Evolutionary conservation across 2,888 invertebrate species (phyloP).

Genomic region (Drosophila conformis): DNA sequence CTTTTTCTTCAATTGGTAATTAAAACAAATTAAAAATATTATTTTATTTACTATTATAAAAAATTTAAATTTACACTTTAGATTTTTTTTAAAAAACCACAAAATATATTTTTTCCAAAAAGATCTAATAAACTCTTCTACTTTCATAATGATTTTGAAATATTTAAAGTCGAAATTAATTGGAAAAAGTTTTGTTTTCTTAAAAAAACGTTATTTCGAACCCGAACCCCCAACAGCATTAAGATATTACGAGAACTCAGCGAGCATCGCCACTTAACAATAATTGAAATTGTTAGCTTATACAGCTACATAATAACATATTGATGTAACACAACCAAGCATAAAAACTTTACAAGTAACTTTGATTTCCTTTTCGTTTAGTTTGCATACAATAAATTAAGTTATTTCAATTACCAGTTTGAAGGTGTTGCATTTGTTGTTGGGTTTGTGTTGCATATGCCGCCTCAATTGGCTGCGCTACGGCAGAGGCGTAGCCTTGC

Average conservation of each 20-base stretch:
- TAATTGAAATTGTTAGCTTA: background rate
- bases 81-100: background rate
- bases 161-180: background rate
- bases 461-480: conserved; percentile 12
- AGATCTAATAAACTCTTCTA: background rate
- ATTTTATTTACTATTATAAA: background rate
- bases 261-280: conserved; percentile 28
- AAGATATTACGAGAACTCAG: conserved; percentile 24
- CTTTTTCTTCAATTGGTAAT: background rate
- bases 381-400: background rate
- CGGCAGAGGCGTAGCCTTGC: background rate
- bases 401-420: conserved; percentile 39
- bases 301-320: conserved; percentile 27
- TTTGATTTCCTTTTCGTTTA: background rate
- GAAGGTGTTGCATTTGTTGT: conserved; percentile 10
- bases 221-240: conserved; percentile 12
- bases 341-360: background rate
- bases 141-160: background rate
- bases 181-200: background rate
- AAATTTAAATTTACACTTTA: background rate
- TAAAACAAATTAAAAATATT: background rate
- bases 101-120: background rate
- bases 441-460: conserved; percentile 12
- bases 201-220: conserved; percentile 24
- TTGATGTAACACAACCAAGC: background rate